Evolutionary conservation across 2,888 invertebrate species (phyloP).

Genomic region (Drosophila antonietae): DNA sequence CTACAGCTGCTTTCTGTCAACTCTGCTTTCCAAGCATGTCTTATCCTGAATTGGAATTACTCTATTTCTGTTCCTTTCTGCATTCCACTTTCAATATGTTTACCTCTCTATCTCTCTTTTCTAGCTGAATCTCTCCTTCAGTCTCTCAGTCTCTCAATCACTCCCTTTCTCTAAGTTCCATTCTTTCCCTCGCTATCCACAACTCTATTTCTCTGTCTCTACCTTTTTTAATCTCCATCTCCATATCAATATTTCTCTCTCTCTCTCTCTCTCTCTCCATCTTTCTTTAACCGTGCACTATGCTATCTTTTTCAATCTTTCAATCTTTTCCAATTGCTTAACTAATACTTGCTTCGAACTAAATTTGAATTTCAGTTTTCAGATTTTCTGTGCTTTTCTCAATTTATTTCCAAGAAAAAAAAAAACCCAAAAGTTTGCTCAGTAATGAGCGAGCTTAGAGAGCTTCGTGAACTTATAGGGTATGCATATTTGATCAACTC

Average conservation of each 20-base stretch:
- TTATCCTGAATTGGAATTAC: neutral
- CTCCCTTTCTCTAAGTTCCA: too few species aligned
- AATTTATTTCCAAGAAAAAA: neutral
- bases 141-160: too few species aligned
- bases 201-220: neutral
- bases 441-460: neutral
- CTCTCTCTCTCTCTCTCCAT: neutral
- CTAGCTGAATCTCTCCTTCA: too few species aligned
- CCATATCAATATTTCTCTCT: neutral
- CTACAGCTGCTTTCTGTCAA: too few species aligned
- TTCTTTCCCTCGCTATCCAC: too few species aligned
- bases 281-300: too few species aligned
- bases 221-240: too few species aligned
- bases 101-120: neutral
- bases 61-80: neutral
- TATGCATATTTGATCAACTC: conserved; percentile 22
- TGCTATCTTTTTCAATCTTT: too few species aligned
- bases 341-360: neutral
- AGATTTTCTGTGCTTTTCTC: neutral
- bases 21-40: too few species aligned
- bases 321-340: too few species aligned
- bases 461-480: neutral
- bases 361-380: conserved; percentile 1
- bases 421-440: conserved; percentile 1
- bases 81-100: neutral